Conservation (phyloP, 2,888 invertebrate genomes). For the Odontothrips loti region DNA sequence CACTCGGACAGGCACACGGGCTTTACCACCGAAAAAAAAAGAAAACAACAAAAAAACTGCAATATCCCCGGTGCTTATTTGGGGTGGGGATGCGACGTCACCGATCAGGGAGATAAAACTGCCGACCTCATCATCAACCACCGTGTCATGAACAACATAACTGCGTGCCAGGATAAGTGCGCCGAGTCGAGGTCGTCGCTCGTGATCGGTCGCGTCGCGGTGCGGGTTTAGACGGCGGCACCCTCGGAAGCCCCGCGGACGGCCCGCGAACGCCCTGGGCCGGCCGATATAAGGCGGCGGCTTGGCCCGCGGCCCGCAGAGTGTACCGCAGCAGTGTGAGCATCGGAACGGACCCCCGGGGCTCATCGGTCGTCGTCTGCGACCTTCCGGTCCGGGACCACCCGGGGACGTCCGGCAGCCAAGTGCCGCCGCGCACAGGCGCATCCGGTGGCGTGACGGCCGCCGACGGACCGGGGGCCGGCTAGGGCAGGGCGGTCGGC, state of each 20-base stretch:
- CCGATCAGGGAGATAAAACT: not conserved
- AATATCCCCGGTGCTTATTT: too few species aligned
- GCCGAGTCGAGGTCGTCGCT: not conserved
- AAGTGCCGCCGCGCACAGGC: too few species aligned
- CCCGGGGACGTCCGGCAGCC: not conserved
- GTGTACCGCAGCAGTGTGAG: not conserved
- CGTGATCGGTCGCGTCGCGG: not conserved
- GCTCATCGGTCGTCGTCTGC: not conserved
- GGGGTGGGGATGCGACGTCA: not conserved
- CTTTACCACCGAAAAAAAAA: too few species aligned
- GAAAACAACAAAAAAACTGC: too few species aligned
- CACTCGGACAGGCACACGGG: too few species aligned
- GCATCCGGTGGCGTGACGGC: too few species aligned
- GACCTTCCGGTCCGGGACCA: not conserved
- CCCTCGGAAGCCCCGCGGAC: not conserved
- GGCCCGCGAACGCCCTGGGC: not conserved
- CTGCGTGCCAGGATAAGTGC: not conserved
- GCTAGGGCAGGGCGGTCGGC: too few species aligned
- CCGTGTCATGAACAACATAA: not conserved
- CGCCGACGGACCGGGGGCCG: too few species aligned
- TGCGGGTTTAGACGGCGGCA: not conserved
- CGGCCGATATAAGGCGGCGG: not conserved
- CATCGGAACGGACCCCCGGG: not conserved
- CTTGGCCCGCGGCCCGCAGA: not conserved
- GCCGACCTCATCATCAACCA: too few species aligned